These are phyloP conservation scores for Myanophis thanlyinensis DNA, from an alignment of 2,113 vertebrate genomes.

Conservation along the genomic window DNA sequence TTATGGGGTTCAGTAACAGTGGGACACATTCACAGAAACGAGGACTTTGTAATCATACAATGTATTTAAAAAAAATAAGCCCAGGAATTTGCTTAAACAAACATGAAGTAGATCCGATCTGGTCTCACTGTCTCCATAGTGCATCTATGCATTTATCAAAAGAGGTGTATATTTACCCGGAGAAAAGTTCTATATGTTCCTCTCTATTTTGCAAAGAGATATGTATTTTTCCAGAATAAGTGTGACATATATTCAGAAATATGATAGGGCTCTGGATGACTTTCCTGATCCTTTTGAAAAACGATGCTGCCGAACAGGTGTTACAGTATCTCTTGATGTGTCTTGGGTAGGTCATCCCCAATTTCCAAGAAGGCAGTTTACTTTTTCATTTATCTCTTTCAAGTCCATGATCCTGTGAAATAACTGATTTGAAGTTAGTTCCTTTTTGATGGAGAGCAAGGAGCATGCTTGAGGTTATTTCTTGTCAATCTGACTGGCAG, in stretches of 20 bases:
- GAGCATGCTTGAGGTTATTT: constrained; percentile 6
- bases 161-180: not conserved
- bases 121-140: not conserved
- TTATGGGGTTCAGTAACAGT: not conserved
- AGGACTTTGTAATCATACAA: not conserved
- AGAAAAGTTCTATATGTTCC: not conserved
- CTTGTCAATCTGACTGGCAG: constrained; percentile 5
- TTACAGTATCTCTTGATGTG: not conserved
- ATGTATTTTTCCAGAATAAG: not conserved
- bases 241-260: not conserved
- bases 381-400: not conserved
- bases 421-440: not conserved
- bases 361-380: not conserved
- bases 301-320: too few species aligned
- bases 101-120: not conserved
- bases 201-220: not conserved
- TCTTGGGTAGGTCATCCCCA: not conserved
- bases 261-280: not conserved
- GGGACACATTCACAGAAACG: not conserved
- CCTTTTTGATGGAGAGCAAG: not conserved
- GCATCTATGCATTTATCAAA: not conserved
- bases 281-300: not conserved
- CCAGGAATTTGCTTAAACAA: not conserved
- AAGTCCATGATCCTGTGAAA: not conserved
- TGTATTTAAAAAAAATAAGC: too few species aligned